Percentiles rank a stretch among this genome's conserved stretches.
Conservation (phyloP, 2,888 invertebrate genomes). For the Heteromurus nitidus region DNA sequence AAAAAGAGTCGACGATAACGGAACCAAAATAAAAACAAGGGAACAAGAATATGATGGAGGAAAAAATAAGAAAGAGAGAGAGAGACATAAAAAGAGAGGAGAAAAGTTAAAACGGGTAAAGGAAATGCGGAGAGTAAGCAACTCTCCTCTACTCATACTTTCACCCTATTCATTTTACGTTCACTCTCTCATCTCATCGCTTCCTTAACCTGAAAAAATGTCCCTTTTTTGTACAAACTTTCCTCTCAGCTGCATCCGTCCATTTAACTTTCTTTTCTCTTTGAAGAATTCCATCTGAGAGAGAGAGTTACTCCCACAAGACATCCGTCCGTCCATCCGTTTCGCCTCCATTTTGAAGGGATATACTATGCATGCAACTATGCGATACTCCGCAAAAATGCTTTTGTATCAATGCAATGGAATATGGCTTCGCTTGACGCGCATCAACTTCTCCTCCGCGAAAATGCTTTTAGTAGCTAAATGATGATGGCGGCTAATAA, state of each 20-base stretch:
- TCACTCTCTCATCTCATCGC: not conserved
- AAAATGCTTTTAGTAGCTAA: not conserved
- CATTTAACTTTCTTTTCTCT: not conserved
- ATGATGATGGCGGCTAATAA: conserved; percentile 16
- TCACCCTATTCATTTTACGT: not conserved
- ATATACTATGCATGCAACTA: too few species aligned
- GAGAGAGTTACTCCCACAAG: too few species aligned
- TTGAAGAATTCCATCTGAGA: too few species aligned
- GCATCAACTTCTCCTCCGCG: not conserved
- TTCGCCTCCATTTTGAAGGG: too few species aligned
- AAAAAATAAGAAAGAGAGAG: not conserved
- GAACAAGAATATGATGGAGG: too few species aligned
- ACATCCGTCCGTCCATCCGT: too few species aligned
- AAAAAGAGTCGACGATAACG: too few species aligned
- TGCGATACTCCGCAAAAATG: too few species aligned
- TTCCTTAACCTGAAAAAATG: conserved; percentile 7
- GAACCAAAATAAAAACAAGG: too few species aligned
- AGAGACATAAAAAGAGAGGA: not conserved
- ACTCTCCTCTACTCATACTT: too few species aligned
- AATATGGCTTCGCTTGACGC: not conserved
- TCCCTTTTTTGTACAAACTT: not conserved
- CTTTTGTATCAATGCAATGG: not conserved
- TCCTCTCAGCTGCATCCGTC: not conserved
- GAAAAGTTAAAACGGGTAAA: too few species aligned
- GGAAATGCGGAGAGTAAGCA: too few species aligned